phyloP scores from a whole-genome alignment of 2,113 vertebrate genomes.

The Psilopsiagon aurifrons region DNA sequence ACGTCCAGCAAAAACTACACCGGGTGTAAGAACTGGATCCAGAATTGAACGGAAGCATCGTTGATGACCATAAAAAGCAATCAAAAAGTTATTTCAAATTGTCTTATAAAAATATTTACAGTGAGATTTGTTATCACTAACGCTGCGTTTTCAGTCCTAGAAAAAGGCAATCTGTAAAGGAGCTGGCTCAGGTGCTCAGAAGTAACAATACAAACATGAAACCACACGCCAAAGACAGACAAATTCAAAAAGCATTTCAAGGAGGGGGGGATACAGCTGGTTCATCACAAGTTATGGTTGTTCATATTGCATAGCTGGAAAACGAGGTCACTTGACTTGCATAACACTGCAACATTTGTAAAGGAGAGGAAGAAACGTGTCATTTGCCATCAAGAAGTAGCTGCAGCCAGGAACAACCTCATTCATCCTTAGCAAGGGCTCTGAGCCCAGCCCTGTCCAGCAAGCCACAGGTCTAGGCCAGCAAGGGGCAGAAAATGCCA shows the following conservation, averaged over 20 bases:
- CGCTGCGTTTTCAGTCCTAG: slow-evolving; percentile 73
- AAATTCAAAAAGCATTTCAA: slow-evolving; percentile 55
- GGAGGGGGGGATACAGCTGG: slow-evolving; percentile 44
- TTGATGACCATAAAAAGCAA: slow-evolving; percentile 69
- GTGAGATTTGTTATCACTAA: slow-evolving; percentile 70
- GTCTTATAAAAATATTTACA: slow-evolving; percentile 82
- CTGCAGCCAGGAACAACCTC: slow-evolving; percentile 44
- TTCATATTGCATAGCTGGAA: slow-evolving; percentile 82
- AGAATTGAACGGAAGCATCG: slow-evolving; percentile 29
- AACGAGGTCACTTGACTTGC: slow-evolving; percentile 81
- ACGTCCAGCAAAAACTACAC: background rate
- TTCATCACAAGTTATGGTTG: slow-evolving; percentile 47
- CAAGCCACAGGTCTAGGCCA: background rate
- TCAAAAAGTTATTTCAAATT: slow-evolving; percentile 67
- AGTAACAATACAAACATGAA: slow-evolving; percentile 61
- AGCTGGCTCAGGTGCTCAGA: slow-evolving; percentile 75
- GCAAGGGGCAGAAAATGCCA: slow-evolving; percentile 38
- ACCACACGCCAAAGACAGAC: slow-evolving; percentile 50
- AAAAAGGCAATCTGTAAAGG: slow-evolving; percentile 78
- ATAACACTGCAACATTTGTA: slow-evolving; percentile 72
- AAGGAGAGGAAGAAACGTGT: slow-evolving; percentile 8
- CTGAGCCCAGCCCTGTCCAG: background rate
- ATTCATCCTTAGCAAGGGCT: background rate
- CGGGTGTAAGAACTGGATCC: background rate
- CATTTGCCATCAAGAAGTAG: slow-evolving; percentile 13